Base-by-base conservation (phyloP, 2,797 vertebrate species). In the Ataeniobius toweri region DNA sequence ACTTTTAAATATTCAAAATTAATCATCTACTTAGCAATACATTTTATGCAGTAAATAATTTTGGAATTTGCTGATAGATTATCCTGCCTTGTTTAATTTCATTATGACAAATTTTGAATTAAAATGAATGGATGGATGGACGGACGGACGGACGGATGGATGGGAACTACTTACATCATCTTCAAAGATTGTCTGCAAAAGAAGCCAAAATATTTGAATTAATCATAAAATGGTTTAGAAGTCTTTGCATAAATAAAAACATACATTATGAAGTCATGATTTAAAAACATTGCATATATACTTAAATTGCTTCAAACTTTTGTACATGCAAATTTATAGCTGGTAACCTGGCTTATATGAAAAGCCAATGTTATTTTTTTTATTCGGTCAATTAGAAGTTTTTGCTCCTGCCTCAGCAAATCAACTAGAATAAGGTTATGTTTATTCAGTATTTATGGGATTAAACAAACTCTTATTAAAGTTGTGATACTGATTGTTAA, bases 121-220 rank as follows among this genome's bases (percentile, higher is more conserved):
- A 46, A 7, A 46, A 10, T 55, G 53, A 2, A 24, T 55, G 18
- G 16, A 53, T 53, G 18, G 16, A 55, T 55, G 53, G 53, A 55
- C 24, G 53, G 53, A 55, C 24, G 53, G 53, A 55, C 24, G 53
- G 53, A 55, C 24, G 53, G 53, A 55, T 55, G 53, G 53, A 55
- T 24, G 53, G 20, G 1, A 55, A 22, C 53, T 7, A 44, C 65
- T 68, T 44, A 68, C 39, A 0, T 14, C 10, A 14, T 44, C 0
- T 0, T 68, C 39, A 6, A 0, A 3, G 5, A 0, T 0, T 3
- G 0, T 1, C 65, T 68, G 39, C 63, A n/a, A 68, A 68, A 36
- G 1, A 68, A 68, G 39, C 24, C 24, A 44, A 68, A 41, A 56
- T 3, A n/a, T 56, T 56, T 56, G 8, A 9, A n/a, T 3, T 24